Evolutionary conservation across 2,888 invertebrate genomes (phyloP), one percentile per base, ranked within the genome.

Genomic region (Lydus trimaculatus): DNA sequence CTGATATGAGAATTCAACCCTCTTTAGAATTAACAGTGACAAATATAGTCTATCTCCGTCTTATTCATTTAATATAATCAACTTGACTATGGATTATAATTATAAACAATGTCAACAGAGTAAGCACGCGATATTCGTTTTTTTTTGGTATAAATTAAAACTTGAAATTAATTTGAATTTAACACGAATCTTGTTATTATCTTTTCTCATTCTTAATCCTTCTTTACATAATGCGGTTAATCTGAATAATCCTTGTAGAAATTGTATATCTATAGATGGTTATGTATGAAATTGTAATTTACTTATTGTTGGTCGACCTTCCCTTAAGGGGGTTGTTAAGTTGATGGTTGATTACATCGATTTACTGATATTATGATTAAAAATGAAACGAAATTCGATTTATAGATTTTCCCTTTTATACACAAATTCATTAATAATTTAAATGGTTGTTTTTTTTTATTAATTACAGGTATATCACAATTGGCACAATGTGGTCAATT

Each of bases 401-500:
- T 43, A n/a, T 31, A 2, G 7, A 15, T 31, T 33, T 33, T 33
- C 6, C 15, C 15, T 15, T n/a, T n/a, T n/a, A n/a, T n/a, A n/a
- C n/a, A n/a, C n/a, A n/a, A n/a, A 39, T 6, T 39, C 2, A 39
- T 61, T 31, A 5, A 11, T 31, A 13, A 28, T 15, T 60, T n/a
- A n/a, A n/a, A n/a, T n/a, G 3, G 25, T 15, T 31, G 11, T 31
- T 9, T 58, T 28, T 4, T 31, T 4, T 60, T 39, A 31, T 56
- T 17, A 59, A 52, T 73, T 75, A 33, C 84, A 95, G 95, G 95
- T 77, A 94, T 95, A 80, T 94, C 94, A 66, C 93, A 93, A 75
- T 85, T 95, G 75, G 92, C 94, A 61, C 94, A 93, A 77, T 94
- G 94, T 82, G 93, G 92, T 31, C 90, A 92, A 72, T 89, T 92